Evolutionary conservation across 2,797 vertebrate genomes (phyloP).

Genomic region (Pyrrhura leucotis): DNA sequence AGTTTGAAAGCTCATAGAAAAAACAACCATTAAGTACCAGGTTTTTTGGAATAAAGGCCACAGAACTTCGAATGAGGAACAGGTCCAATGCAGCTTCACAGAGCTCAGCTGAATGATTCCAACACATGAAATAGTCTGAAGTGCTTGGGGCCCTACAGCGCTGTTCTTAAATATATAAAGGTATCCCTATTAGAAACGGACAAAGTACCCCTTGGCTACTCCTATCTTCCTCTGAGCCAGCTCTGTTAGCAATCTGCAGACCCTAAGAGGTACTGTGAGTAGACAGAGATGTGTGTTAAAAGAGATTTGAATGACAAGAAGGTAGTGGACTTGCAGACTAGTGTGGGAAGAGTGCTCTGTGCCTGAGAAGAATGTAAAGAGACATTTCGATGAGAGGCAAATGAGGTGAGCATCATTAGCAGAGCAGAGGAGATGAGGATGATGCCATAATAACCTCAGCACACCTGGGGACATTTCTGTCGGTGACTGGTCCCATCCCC

Average conservation of each 20-base stretch:
- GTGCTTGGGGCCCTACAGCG: not conserved
- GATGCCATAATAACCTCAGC: not conserved
- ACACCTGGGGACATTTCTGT: not conserved
- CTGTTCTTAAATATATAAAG: not conserved
- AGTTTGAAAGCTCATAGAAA: not conserved
- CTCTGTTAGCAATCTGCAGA: not conserved
- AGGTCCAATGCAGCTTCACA: not conserved
- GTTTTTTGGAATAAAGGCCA: not conserved
- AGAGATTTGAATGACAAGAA: not conserved
- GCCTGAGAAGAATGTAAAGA: not conserved
- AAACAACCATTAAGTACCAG: not conserved
- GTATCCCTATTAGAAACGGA: not conserved
- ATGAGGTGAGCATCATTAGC: not conserved
- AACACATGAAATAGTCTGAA: not conserved
- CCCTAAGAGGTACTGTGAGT: not conserved
- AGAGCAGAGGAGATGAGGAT: not conserved
- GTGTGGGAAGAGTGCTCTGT: not conserved
- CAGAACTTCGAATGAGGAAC: not conserved
- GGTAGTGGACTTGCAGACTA: not conserved
- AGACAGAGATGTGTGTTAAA: rapidly evolving
- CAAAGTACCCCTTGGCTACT: not conserved
- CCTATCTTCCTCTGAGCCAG: not conserved
- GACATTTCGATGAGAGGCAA: not conserved
- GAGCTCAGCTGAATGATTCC: not conserved
- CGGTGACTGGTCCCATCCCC: not conserved